phyloP scores from a whole-genome alignment of 2,888 invertebrate genomes.

The Trissolcus japonicus region DNA sequence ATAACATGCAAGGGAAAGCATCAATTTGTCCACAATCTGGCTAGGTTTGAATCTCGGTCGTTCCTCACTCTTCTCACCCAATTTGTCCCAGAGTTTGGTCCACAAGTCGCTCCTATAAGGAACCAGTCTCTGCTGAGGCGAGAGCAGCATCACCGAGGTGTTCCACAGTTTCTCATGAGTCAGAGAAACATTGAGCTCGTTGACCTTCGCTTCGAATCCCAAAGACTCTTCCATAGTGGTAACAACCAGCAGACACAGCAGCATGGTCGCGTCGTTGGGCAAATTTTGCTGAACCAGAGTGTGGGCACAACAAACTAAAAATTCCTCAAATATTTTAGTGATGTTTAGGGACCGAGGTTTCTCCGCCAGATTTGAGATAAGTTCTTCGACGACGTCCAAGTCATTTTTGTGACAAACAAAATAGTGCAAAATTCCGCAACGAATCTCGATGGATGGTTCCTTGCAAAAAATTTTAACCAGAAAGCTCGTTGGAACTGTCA shows the following conservation, averaged over 20 bases:
- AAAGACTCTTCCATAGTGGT: slow-evolving; percentile 80
- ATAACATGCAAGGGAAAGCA: slow-evolving; percentile 89
- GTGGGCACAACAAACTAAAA: slow-evolving; percentile 85
- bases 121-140: slow-evolving; percentile 89
- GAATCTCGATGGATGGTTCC: slow-evolving; percentile 83
- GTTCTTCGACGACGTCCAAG: slow-evolving; percentile 84
- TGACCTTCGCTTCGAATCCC: slow-evolving; percentile 81
- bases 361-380: slow-evolving; percentile 81
- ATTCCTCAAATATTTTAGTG: slow-evolving; percentile 86
- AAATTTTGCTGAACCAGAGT: slow-evolving; percentile 84
- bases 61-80: slow-evolving; percentile 80
- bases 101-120: slow-evolving; percentile 89
- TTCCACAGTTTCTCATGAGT: slow-evolving; percentile 88
- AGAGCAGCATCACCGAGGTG: slow-evolving; percentile 88
- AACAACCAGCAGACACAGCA: slow-evolving; percentile 84
- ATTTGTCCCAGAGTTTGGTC: slow-evolving; percentile 88
- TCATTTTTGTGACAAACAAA: slow-evolving; percentile 87
- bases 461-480: slow-evolving; percentile 83
- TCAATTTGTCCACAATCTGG: slow-evolving; percentile 86
- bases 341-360: slow-evolving; percentile 81
- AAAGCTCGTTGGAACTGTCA: slow-evolving; percentile 82
- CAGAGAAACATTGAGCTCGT: slow-evolving; percentile 80
- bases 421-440: slow-evolving; percentile 88
- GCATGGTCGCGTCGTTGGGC: slow-evolving; percentile 82
- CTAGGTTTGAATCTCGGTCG: slow-evolving; percentile 82